A percentile compares a stretch with the other conserved stretches of the same genome.
phyloP scores from a whole-genome alignment of 2,888 invertebrate species.

The Caenorhabditis auriculariae region DNA sequence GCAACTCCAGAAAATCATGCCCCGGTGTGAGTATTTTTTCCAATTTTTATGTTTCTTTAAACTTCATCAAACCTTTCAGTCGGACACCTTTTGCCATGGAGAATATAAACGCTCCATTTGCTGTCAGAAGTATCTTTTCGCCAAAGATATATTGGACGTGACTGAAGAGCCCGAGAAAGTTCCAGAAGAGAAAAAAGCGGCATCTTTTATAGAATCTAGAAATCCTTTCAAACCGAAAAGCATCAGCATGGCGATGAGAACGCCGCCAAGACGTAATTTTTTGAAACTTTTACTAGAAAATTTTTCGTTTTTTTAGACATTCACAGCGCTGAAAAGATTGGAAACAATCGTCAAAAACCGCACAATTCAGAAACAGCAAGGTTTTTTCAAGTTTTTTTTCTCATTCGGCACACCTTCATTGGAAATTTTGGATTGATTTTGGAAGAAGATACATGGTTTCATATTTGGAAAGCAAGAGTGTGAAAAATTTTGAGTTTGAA shows the following conservation, averaged over 20 bases:
- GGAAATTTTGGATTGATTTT: too few relatives aligned
- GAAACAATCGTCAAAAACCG: too few relatives aligned
- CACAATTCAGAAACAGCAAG: too few relatives aligned
- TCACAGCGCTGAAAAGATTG: too few relatives aligned
- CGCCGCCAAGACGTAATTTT: constrained; percentile 5
- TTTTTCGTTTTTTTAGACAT: too few relatives aligned
- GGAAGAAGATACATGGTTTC: too few relatives aligned
- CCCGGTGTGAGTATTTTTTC: constrained; percentile 28
- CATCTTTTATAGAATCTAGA: not conserved
- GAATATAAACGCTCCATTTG: constrained; percentile 41
- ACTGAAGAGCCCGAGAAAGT: constrained; percentile 9
- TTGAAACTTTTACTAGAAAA: too few relatives aligned
- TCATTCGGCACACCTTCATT: too few relatives aligned
- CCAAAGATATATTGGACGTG: constrained; percentile 26
- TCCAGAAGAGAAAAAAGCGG: not conserved
- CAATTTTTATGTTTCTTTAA: not conserved
- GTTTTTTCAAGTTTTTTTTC: too few relatives aligned
- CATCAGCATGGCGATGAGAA: constrained; percentile 23
- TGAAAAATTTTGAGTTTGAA: too few relatives aligned
- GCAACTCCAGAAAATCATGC: constrained; percentile 34
- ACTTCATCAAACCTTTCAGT: constrained; percentile 15
- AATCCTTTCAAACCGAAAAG: constrained; percentile 11
- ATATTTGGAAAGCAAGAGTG: too few relatives aligned
- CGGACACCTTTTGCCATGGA: constrained; percentile 41
- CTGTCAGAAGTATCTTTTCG: constrained; percentile 38